Conservation (phyloP, 2,113 vertebrate species). For the Kryptolebias marmoratus region DNA sequence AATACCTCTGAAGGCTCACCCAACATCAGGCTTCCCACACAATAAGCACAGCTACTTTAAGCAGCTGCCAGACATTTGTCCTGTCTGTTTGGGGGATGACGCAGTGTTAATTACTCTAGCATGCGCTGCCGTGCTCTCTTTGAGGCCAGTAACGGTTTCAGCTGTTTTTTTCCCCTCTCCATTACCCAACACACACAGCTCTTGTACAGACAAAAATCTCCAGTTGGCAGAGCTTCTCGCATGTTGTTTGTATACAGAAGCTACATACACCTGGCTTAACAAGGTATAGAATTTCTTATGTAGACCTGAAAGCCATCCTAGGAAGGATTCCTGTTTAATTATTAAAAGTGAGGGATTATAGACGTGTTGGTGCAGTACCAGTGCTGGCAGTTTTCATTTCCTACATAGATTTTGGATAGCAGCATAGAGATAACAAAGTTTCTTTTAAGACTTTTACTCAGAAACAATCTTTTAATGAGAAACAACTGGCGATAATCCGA, state of each 20-base stretch:
- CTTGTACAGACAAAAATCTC: conserved; percentile 23
- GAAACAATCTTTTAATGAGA: conserved; percentile 15
- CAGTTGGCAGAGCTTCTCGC: conserved; percentile 50
- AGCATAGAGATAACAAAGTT: background rate
- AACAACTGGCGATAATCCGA: conserved; percentile 29
- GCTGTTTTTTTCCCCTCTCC: conserved; percentile 53
- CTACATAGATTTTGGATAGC: background rate
- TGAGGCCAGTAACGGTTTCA: conserved; percentile 56
- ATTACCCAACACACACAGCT: conserved; percentile 12
- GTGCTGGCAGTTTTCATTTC: background rate
- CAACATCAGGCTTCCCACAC: conserved; percentile 27
- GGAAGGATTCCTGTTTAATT: background rate
- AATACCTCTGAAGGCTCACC: conserved; percentile 32
- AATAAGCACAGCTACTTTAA: conserved; percentile 25
- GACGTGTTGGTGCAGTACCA: background rate
- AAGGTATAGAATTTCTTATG: conserved; percentile 1
- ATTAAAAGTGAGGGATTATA: background rate
- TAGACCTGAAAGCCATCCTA: conserved; percentile 18
- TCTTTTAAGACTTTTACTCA: background rate
- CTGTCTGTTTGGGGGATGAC: conserved; percentile 59
- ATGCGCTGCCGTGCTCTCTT: conserved; percentile 23
- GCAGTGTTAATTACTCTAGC: conserved; percentile 65
- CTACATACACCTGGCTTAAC: conserved; percentile 48
- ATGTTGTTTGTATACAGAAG: conserved; percentile 35
- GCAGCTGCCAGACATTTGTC: conserved; percentile 69